phyloP scores from a whole-genome alignment of 2,797 vertebrate genomes.

The Darevskia mixta region DNA sequence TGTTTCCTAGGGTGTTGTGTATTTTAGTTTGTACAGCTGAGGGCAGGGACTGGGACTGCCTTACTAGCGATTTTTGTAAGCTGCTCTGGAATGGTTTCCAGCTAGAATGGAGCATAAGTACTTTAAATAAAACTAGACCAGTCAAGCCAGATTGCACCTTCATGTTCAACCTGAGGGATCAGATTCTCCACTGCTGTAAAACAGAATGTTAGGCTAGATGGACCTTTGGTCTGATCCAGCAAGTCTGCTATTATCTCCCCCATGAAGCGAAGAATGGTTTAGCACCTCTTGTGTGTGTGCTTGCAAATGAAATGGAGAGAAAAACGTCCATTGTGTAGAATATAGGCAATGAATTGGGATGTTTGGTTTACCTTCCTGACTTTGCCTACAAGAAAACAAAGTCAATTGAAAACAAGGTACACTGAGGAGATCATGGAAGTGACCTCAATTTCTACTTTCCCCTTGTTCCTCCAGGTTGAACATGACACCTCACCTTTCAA shows the following conservation, averaged over 20 bases:
- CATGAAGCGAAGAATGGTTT: neutral
- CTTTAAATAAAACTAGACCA: too few species aligned
- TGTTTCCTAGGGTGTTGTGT: too few species aligned
- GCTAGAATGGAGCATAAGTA: too few species aligned
- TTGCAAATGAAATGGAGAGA: neutral
- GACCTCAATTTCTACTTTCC: conserved; percentile 30
- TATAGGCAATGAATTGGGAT: too few species aligned
- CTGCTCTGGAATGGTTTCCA: too few species aligned
- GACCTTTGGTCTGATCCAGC: neutral
- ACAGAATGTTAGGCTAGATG: neutral
- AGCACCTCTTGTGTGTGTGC: too few species aligned
- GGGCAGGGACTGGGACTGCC: too few species aligned
- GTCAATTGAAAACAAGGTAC: neutral
- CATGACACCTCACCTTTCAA: conserved; percentile 14
- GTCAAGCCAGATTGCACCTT: too few species aligned
- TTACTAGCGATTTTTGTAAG: too few species aligned
- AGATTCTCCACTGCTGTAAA: neutral
- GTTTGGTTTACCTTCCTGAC: fast-evolving
- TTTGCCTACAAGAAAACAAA: neutral
- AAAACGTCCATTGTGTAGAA: neutral
- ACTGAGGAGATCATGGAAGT: conserved; percentile 44
- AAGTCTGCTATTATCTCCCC: neutral
- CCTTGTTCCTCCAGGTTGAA: conserved; percentile 45
- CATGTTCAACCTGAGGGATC: too few species aligned
- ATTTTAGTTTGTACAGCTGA: too few species aligned